Conservation (phyloP, 1,140 invertebrate genomes). For the Reticulitermes speratus region DNA sequence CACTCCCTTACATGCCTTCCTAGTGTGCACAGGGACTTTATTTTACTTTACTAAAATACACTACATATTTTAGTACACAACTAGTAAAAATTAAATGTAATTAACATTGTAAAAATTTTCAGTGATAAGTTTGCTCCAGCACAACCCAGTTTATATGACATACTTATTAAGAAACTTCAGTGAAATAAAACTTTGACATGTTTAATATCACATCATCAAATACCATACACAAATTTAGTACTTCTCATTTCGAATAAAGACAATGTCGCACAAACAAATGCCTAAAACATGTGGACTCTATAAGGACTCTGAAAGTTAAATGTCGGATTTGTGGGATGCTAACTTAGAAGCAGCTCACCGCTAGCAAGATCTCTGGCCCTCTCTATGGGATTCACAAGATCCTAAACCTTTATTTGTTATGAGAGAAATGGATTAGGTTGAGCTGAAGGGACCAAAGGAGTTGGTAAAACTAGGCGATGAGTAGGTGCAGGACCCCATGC, state of each 20-base stretch:
- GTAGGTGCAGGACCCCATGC: constrained; percentile 15
- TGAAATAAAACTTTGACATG: neutral
- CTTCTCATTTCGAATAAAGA: too few species aligned
- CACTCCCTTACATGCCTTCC: too few species aligned
- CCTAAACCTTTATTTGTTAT: constrained; percentile 19
- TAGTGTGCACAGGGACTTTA: too few species aligned
- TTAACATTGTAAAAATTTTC: too few species aligned
- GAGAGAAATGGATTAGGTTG: constrained; percentile 33
- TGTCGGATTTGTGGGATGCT: neutral
- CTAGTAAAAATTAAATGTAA: too few species aligned
- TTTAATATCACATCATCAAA: neutral
- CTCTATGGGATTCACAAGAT: neutral
- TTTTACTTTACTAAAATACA: too few species aligned
- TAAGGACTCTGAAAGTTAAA: neutral
- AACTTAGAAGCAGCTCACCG: neutral
- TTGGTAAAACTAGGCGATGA: neutral
- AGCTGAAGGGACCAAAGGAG: constrained; percentile 22
- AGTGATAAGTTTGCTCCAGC: too few species aligned
- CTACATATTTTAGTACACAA: too few species aligned
- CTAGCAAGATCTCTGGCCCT: neutral
- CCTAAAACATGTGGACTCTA: neutral
- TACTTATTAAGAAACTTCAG: neutral
- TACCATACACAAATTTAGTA: too few species aligned
- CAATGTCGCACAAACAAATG: neutral
- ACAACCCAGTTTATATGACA: too few species aligned